These are phyloP conservation scores for Lepidonotus clava DNA, from an alignment of 2,888 invertebrate species.

Conservation along the genomic window DNA sequence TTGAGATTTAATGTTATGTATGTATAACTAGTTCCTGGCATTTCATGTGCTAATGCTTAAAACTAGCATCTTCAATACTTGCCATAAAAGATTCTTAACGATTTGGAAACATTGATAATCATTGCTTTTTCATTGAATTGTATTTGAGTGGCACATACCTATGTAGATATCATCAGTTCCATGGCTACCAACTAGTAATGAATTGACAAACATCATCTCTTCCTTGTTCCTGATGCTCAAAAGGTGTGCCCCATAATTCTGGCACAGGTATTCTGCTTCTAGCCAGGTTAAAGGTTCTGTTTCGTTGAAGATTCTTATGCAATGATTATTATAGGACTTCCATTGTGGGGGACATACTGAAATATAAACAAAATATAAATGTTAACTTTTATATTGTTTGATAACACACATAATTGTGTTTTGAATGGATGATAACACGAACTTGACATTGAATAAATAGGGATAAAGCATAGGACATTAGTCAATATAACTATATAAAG, in stretches of 20 bases:
- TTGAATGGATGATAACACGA: too few relatives aligned
- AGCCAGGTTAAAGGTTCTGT: neutral
- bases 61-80: too few relatives aligned
- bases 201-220: neutral
- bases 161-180: neutral
- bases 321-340: neutral
- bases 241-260: neutral
- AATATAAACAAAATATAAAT: neutral
- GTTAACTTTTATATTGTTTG: too few relatives aligned
- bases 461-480: neutral
- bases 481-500: neutral
- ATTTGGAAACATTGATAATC: too few relatives aligned
- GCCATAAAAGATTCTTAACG: too few relatives aligned
- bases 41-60: too few relatives aligned
- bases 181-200: neutral
- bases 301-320: neutral
- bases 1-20: too few relatives aligned
- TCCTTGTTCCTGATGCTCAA: neutral
- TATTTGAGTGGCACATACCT: too few relatives aligned
- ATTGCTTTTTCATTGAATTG: too few relatives aligned
- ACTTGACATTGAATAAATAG: neutral
- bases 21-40: too few relatives aligned
- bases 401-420: too few relatives aligned
- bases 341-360: neutral
- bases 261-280: neutral